Base-by-base conservation (phyloP, 2,113 vertebrate species). In the Chroicocephalus ridibundus region DNA sequence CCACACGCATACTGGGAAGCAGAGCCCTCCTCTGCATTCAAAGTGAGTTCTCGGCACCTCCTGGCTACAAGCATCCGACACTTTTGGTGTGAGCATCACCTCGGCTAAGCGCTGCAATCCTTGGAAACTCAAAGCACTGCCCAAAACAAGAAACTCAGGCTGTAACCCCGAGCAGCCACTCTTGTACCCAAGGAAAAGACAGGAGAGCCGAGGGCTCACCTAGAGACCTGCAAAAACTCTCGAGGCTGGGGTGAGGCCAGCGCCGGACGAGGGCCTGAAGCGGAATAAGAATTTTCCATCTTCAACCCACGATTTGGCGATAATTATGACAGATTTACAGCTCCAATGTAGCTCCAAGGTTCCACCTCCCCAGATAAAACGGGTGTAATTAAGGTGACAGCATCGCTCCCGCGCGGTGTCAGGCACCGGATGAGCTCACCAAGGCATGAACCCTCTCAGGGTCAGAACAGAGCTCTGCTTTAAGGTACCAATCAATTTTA, bases 401-500 rank as follows among this genome's bases (percentile, higher is more conserved):
- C 65, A 68, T 60, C 15, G 26, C 82, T 86, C 76, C 69, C 8
- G 83, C 4, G 2, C 1, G 0, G 69, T 42, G 60, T 69, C 72
- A 86, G 55, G 19, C 79, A 58, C 49, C 66, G 57, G 79, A 93
- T 74, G 75, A 90, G 83, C 93, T 93, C 82, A 82, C n/a, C n/a
- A 81, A 87, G 82, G 66, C 78, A 77, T 77, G 64, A 90, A 88
- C 75, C 58, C 93, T 46, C 75, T 54, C 80, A 78, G 92, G 91
- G 94, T 93, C 78, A 62, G 69, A 77, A 44, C 44, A 34, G 42
- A 95, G 86, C 77, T 84, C 70, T 58, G 79, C 65, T 90, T 76
- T 58, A 82, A 96, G 90, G 86, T 58, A 85, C 93, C 79, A 85
- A 88, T 94, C 93, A 90, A 90, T 97, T 95, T 93, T 88, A 92